Evolutionary conservation across 2,797 vertebrate species (phyloP).

Genomic region (Melanotaenia nigrans): DNA sequence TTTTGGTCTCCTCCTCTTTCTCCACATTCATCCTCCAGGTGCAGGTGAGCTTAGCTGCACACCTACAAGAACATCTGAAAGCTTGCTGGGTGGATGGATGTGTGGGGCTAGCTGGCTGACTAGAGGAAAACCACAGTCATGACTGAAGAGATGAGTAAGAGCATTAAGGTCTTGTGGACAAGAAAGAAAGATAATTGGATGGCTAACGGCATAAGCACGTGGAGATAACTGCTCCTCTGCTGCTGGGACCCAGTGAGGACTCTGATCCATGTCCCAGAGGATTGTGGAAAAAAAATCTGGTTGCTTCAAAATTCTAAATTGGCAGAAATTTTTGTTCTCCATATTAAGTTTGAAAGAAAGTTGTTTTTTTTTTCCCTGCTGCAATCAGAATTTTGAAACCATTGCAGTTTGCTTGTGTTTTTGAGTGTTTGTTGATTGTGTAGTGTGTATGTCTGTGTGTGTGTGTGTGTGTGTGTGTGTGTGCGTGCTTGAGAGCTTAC

Average conservation of each 20-base stretch:
- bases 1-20: conserved; percentile 65
- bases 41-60: conserved; percentile 58
- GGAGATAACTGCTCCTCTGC: conserved; percentile 57
- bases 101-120: conserved; percentile 47
- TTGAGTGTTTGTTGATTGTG: conserved; percentile 58
- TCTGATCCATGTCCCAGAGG: conserved; percentile 73
- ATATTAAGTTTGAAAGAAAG: conserved; percentile 49
- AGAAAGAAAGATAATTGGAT: conserved; percentile 25
- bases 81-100: conserved; percentile 57
- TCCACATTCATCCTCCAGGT: conserved; percentile 71
- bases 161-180: conserved; percentile 22
- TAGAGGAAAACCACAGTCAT: conserved; percentile 42
- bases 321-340: conserved; percentile 49
- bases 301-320: conserved; percentile 51
- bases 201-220: conserved; percentile 32
- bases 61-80: conserved; percentile 43
- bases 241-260: conserved; percentile 71
- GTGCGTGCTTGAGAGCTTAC: conserved; percentile 64
- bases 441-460: conserved; percentile 62
- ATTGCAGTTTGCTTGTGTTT: conserved; percentile 64
- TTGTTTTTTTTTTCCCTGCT: conserved; percentile 53
- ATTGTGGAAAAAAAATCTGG: conserved; percentile 67
- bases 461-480: conserved; percentile 38
- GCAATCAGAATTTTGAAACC: conserved; percentile 68
- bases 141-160: conserved; percentile 46